Evolutionary conservation across 2,113 vertebrate genomes (phyloP).

Genomic region (Chionis minor): DNA sequence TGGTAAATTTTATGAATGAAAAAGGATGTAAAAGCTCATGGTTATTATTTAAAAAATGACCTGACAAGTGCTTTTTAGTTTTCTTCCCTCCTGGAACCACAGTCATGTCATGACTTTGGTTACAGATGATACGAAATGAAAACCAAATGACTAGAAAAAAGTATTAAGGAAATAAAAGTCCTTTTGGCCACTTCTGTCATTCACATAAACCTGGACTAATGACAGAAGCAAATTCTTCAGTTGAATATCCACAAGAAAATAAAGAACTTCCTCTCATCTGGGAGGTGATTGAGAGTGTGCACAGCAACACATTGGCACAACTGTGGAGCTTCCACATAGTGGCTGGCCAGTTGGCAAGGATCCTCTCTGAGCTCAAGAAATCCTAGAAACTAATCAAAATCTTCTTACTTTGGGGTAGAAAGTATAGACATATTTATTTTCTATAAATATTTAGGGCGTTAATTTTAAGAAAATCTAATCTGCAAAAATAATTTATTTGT

Average conservation of each 20-base stretch:
- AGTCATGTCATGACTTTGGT: neutral
- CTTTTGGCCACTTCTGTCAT: neutral
- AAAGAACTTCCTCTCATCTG: neutral
- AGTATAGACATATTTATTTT: neutral
- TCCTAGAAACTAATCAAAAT: neutral
- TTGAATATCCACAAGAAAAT: neutral
- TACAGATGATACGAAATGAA: neutral
- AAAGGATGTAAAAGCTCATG: neutral
- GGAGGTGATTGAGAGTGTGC: neutral
- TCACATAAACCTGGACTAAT: neutral
- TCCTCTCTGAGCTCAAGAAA: neutral
- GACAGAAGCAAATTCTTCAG: neutral
- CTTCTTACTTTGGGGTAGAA: neutral
- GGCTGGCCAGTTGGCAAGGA: neutral
- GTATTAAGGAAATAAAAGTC: neutral
- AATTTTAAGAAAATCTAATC: neutral
- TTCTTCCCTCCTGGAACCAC: neutral
- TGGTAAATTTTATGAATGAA: neutral
- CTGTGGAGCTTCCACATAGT: neutral
- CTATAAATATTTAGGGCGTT: neutral
- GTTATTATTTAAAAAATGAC: neutral
- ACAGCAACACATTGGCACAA: neutral
- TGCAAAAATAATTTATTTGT: neutral
- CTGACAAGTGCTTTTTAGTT: neutral
- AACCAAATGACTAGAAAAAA: neutral